Base-by-base conservation (phyloP, 2,888 invertebrate genomes). In the Schizaphis graminum region DNA sequence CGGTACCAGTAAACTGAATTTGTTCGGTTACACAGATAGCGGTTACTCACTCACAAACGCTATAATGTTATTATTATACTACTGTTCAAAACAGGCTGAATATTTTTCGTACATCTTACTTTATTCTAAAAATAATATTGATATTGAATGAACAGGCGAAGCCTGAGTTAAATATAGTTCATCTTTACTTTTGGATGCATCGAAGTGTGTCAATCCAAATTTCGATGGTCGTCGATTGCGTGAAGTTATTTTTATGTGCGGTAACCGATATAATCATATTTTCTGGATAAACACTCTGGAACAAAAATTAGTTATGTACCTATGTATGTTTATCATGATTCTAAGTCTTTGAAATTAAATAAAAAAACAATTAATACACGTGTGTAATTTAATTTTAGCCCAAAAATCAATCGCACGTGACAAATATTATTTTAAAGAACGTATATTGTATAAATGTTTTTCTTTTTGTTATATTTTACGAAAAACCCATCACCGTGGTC, bases 21-120 rank as follows among this genome's bases (percentile, higher is more conserved):
- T 49, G 49, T 77, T 67, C 47, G 47, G 47, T 5, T 26, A 26
- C 49, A 49, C 77, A 77, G 91, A 91, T 91, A 35, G 91, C 91
- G 35, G 5, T 1, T 16, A 88, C 57, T 13, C 28, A 28, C 11
- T 56, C 26, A 67, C 16, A 21, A 67, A 67, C 67, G 10, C 35
- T 56, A 88, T 57, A 11, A 41, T 87, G n/a, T 67, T 67, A 67
- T 67, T 67, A 41, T 85, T 85, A 85, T 8, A 85, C 24, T 26
- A 44, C 85, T 85, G 85, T 67, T 67, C 67, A 5, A 67, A 67
- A 67, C 67, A 67, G 67, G 67, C 67, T 35, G 21, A 67, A 67
- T 35, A 67, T 67, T 67, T 67, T 67, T 67, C n/a, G 67, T 67
- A 67, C 67, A 67, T 67, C 67, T 35, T 16, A 35, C 16, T 67